Evolutionary conservation across 1,140 invertebrate species (phyloP), one percentile per base, ranked within the genome.

Genomic region (Drosophila burlai): DNA sequence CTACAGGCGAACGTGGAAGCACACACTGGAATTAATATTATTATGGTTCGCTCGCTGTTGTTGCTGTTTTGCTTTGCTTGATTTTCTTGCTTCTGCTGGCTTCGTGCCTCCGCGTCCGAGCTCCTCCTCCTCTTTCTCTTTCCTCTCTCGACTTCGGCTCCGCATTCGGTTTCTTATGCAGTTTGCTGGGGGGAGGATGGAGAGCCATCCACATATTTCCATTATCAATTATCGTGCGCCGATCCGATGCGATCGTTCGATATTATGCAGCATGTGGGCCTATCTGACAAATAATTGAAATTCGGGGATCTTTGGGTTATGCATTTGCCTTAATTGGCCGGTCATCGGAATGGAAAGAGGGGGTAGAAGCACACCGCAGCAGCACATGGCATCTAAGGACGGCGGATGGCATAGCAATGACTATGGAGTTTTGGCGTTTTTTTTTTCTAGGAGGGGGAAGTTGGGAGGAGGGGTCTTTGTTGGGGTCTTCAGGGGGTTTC

Each of bases 1-100:
- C 80, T 76, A 89, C 85, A 75, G 81, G 26, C 58, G 52, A 85
- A 77, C 72, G 75, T 76, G 79, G 86, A 90, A 85, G 81, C 85
- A 90, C 85, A 87, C 81, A 90, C 85, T 90, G 85, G 85, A 90
- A 90, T 90, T 90, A 90, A 90, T 90, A 90, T 90, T 90, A 90
- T 90, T 90, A 90, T 90, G 85, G 81, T 90, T 75, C 59, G 75
- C 67, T 72, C 34, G 72, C 7, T 71, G 72, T 42, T 80, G 60
- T 67, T 64, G 81, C 65, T 46, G 81, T 62, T 78, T 85, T 87
- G 84, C 68, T 72, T 90, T 79, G 81, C 71, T 89, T 89, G 84
- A 81, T 76, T 89, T 89, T 90, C 81, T 90, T 46, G 45, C 45
- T 29, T 29, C 29, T 46, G 18, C 45, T 21, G 26, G 81, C 65